phyloP scores from a whole-genome alignment of 2,113 vertebrate genomes.

The Chinchilla lanigera region DNA sequence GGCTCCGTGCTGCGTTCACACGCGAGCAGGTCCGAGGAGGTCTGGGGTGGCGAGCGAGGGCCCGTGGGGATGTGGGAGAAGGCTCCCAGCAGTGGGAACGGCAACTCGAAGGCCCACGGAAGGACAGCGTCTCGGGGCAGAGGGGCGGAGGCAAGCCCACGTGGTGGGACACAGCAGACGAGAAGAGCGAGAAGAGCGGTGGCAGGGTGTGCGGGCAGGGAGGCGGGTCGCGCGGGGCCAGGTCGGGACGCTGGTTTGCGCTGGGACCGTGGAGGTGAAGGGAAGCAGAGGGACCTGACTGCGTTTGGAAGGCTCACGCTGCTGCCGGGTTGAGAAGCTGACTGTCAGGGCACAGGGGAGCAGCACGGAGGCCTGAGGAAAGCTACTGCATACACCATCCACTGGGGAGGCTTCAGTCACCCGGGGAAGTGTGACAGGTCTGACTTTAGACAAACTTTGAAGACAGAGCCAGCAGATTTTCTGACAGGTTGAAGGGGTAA shows the following conservation, averaged over 20 bases:
- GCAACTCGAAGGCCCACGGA: not conserved
- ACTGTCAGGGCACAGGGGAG: not conserved
- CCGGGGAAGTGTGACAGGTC: not conserved
- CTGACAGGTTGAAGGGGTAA: not conserved
- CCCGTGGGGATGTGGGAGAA: not conserved
- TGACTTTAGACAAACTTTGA: not conserved
- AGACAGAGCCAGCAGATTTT: not conserved
- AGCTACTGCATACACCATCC: not conserved
- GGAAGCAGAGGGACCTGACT: not conserved
- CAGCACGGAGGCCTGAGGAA: not conserved
- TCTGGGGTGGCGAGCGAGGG: not conserved
- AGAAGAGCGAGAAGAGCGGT: not conserved
- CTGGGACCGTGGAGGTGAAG: not conserved
- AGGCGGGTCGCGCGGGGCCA: not conserved
- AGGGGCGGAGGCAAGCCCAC: not conserved
- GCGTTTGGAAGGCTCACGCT: not conserved
- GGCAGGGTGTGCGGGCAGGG: not conserved
- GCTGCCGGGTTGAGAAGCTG: not conserved
- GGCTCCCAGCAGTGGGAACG: not conserved
- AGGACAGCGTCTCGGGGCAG: not conserved
- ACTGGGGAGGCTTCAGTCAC: not conserved
- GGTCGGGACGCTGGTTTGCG: not conserved
- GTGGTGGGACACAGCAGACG: not conserved
- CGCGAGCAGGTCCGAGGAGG: not conserved
- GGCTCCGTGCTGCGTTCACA: not conserved